Percentiles rank a stretch among this genome's conserved stretches.
These are phyloP conservation scores for Epinotia brunnichana DNA, from an alignment of 2,888 invertebrate species.

Conservation along the genomic window DNA sequence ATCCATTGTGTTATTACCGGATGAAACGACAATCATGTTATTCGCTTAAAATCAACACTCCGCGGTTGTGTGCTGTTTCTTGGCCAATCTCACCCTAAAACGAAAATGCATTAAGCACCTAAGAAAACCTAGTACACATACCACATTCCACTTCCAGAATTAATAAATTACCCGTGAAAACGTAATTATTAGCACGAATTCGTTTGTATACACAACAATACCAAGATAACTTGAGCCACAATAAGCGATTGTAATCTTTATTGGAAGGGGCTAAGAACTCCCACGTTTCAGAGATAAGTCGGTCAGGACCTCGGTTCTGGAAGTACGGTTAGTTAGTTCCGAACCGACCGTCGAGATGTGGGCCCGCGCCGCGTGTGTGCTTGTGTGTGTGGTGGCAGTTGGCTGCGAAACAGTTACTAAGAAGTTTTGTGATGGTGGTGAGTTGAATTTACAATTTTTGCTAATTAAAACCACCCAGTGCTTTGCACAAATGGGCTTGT, in stretches of 20 bases:
- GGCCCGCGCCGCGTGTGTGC: constrained; percentile 45
- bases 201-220: constrained; percentile 10
- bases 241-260: not conserved
- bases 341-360: constrained; percentile 29
- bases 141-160: not conserved
- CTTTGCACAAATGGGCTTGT: too few species aligned
- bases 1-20: not conserved
- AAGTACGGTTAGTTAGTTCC: constrained; percentile 45
- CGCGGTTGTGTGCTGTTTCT: not conserved
- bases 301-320: not conserved
- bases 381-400: constrained; percentile 43
- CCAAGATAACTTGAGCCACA: not conserved
- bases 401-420: constrained; percentile 59
- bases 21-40: not conserved
- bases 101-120: not conserved
- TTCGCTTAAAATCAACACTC: constrained; percentile 1
- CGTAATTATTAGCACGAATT: constrained; percentile 21
- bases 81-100: not conserved
- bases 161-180: constrained; percentile 12
- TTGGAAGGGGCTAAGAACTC: not conserved
- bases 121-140: not conserved
- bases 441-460: constrained; percentile 7
- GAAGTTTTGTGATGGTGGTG: constrained; percentile 66
- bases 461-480: not conserved
- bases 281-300: not conserved